Evolutionary conservation across 2,797 vertebrate genomes (phyloP).

Genomic region (Arnoldichthys spilopterus): DNA sequence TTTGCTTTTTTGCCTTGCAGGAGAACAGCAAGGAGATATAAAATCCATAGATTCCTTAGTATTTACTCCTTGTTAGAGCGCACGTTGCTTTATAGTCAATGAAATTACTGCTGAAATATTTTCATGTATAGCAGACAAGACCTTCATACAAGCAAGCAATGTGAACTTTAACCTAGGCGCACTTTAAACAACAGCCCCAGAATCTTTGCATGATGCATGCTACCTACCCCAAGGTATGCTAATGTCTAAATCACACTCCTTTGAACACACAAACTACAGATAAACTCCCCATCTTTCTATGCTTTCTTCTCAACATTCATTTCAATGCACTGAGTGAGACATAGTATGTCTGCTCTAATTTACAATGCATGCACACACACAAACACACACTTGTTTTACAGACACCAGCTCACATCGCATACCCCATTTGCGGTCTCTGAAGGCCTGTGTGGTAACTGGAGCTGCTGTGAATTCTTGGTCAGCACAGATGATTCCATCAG

Average conservation of each 20-base stretch:
- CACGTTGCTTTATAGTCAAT: conserved; percentile 21
- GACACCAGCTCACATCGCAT: conserved; percentile 12
- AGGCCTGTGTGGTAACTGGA: conserved; percentile 66
- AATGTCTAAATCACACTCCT: conserved; percentile 22
- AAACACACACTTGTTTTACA: conserved; percentile 23
- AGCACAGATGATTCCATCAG: conserved; percentile 68
- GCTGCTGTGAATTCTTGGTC: conserved; percentile 76
- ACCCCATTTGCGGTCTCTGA: conserved; percentile 63
- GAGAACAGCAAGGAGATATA: conserved; percentile 22
- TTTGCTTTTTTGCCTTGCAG: conserved; percentile 17
- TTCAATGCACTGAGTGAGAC: conserved; percentile 6
- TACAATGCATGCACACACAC: conserved; percentile 15
- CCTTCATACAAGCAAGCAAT: conserved; percentile 1
- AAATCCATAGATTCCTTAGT: conserved; percentile 48
- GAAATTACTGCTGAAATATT: conserved; percentile 38
- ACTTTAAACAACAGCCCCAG: background rate
- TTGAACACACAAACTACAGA: conserved; percentile 53
- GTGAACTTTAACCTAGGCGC: background rate
- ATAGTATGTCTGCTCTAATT: conserved; percentile 10
- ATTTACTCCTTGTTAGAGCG: conserved; percentile 47
- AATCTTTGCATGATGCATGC: background rate
- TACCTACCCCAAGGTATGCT: background rate
- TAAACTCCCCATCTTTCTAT: background rate
- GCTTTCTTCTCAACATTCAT: background rate
- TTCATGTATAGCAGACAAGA: conserved; percentile 18